Evolutionary conservation across 1,140 invertebrate genomes (phyloP).

Genomic region (Drosophila lacertosa): DNA sequence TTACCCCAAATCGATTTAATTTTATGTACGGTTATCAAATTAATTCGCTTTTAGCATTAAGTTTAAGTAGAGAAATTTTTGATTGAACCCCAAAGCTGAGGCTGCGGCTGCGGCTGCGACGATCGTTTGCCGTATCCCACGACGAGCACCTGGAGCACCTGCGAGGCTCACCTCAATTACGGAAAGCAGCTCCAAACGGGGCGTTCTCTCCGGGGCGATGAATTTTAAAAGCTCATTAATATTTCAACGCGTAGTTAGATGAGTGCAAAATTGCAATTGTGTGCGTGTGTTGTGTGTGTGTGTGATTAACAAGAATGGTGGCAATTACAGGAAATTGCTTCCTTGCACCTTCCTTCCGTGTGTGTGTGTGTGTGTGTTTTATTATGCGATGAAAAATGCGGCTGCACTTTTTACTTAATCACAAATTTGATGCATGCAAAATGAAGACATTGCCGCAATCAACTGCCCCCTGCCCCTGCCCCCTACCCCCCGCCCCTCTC

Average conservation of each 20-base stretch:
- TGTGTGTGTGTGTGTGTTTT: conserved; percentile 33
- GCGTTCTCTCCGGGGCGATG: conserved; percentile 30
- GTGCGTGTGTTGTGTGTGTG: conserved; percentile 19
- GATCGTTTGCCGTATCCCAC: conserved; percentile 22
- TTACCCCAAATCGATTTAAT: conserved; percentile 23
- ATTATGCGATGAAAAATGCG: conserved; percentile 66
- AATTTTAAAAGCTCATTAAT: conserved; percentile 73
- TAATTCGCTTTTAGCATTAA: conserved; percentile 32
- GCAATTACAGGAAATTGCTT: conserved; percentile 83
- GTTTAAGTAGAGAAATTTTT: conserved; percentile 23
- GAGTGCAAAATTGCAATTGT: conserved; percentile 55
- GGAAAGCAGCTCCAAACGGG: conserved; percentile 25
- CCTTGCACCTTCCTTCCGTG: conserved; percentile 77
- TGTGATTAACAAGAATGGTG: conserved; percentile 83
- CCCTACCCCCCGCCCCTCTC: not conserved
- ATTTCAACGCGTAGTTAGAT: conserved; percentile 77
- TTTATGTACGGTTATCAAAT: conserved; percentile 41
- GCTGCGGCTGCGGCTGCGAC: too few relatives aligned
- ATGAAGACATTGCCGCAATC: conserved; percentile 72
- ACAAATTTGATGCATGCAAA: conserved; percentile 74
- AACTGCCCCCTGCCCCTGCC: conserved; percentile 13
- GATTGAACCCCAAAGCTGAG: conserved; percentile 16
- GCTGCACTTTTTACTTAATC: conserved; percentile 81
- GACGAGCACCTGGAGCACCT: conserved; percentile 19
- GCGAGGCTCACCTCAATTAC: conserved; percentile 52